Evolutionary conservation across 2,797 vertebrate genomes (phyloP).

Genomic region (Syngnathus rostellatus): DNA sequence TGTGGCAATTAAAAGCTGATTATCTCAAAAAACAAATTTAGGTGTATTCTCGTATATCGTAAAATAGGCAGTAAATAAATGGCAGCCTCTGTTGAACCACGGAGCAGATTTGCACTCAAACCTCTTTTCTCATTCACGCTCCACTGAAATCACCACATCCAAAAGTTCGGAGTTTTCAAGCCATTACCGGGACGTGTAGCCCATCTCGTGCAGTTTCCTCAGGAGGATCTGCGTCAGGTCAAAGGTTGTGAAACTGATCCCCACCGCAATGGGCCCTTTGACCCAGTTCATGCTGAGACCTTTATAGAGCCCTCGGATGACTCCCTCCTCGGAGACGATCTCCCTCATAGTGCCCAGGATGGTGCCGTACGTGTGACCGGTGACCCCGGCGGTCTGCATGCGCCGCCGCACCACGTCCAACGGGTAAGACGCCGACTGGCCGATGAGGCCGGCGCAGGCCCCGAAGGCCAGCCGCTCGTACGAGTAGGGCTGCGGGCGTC

Average conservation of each 20-base stretch:
- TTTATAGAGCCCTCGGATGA: conserved; percentile 85
- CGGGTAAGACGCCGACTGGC: conserved; percentile 92
- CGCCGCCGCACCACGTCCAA: conserved; percentile 93
- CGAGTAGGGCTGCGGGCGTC: conserved; percentile 76
- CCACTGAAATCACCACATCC: not conserved
- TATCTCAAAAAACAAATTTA: not conserved
- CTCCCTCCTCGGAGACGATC: conserved; percentile 81
- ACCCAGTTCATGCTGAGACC: conserved; percentile 99
- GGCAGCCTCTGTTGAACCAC: conserved; percentile 19
- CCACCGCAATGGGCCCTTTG: conserved; percentile 91
- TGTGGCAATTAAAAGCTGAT: no score
- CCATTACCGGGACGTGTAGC: conserved; percentile 37
- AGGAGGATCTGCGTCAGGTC: conserved; percentile 91
- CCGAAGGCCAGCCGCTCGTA: conserved; percentile 86
- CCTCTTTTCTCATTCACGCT: not conserved
- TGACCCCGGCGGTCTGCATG: conserved; percentile 94
- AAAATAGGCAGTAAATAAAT: conserved; percentile 9
- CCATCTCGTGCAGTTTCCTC: conserved; percentile 68
- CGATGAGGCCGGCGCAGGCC: conserved; percentile 87
- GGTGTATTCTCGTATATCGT: not conserved
- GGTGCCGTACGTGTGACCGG: conserved; percentile 77
- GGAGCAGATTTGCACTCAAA: conserved; percentile 51
- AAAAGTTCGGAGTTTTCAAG: not conserved
- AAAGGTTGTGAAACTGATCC: conserved; percentile 96
- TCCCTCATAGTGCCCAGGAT: conserved; percentile 81